Base-by-base conservation (phyloP, 2,797 vertebrate genomes). In the Phaenicophaeus curvirostris region DNA sequence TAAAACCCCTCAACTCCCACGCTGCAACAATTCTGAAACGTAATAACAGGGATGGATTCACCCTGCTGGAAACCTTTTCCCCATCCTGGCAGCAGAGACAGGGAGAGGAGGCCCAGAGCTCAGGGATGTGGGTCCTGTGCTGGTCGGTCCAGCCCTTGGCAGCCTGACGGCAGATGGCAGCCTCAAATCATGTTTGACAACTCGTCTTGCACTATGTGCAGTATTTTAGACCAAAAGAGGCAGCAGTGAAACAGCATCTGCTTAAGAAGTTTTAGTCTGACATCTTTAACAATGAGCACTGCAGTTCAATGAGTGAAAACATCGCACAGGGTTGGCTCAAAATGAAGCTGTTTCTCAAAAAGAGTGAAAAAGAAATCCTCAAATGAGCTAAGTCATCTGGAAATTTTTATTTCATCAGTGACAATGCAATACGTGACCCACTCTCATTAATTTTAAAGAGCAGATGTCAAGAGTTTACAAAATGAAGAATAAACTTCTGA, bases 121-220 rank as follows among this genome's bases (percentile, higher is more conserved):
- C 9, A 31, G 53, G 54, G 65, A 18, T 18, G 24, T 6, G 21
- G 54, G 33, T 53, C 46, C 46, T 48, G 46, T 48, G 46, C 46
- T 48, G 46, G 44, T 44, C 20, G 44, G 44, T 46, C 44, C 44
- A 21, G 21, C 17, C 19, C 39, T 17, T 5, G 14, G 2, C 6
- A 62, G 27, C 1, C 8, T 2, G 39, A 72, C 97, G 72, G 95
- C 91, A 98, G 97, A 46, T 84, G 97, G 96, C 31, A 67, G 20
- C 30, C 30, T 80, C 71, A 51, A 87, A n/a, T 39, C 55, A n/a
- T 11, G 21, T 23, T 48, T 24, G 46, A 48, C 11, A 46, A 48
- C 20, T 21, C 46, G 11, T 1, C 31, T 20, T 1, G 2, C 54
- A 5, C 31, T 1, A 15, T 18, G 19, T 13, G 42, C n/a, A 1